Conservation (phyloP, 2,113 vertebrate genomes). For the Podilymbus podiceps region DNA sequence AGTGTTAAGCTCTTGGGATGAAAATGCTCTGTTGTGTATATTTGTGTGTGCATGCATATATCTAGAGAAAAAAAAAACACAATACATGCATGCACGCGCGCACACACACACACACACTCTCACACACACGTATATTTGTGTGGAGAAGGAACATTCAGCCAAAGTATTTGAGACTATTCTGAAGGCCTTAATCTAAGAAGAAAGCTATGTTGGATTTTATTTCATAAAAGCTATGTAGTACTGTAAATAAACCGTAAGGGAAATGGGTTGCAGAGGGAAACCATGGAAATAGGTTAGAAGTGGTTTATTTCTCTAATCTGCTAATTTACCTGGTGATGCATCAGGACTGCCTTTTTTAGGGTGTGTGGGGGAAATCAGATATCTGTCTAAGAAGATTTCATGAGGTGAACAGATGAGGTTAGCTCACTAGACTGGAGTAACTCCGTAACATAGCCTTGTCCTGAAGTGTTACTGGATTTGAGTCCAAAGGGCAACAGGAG, state of each 20-base stretch:
- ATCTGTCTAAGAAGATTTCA: not conserved
- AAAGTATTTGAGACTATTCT: not conserved
- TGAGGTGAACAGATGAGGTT: not conserved
- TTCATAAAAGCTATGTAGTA: not conserved
- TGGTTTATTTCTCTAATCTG: not conserved
- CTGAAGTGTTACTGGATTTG: not conserved
- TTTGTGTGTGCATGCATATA: not conserved
- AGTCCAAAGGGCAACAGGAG: not conserved
- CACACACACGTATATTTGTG: not conserved
- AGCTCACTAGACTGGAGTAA: not conserved
- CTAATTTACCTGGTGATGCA: not conserved
- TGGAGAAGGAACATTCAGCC: not conserved
- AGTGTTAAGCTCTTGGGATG: not conserved
- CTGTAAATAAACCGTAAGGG: not conserved
- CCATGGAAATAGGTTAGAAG: not conserved
- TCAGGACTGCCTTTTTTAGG: not conserved
- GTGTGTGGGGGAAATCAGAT: not conserved
- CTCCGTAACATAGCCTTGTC: not conserved
- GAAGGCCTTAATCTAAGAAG: not conserved
- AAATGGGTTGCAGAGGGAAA: not conserved
- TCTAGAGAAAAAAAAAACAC: not conserved
- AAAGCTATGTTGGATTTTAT: not conserved
- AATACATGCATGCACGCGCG: fast-evolving
- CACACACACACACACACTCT: not conserved
- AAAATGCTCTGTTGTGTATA: not conserved